Conservation (phyloP, 2,888 invertebrate species). For the Hyposoter dolosus region DNA sequence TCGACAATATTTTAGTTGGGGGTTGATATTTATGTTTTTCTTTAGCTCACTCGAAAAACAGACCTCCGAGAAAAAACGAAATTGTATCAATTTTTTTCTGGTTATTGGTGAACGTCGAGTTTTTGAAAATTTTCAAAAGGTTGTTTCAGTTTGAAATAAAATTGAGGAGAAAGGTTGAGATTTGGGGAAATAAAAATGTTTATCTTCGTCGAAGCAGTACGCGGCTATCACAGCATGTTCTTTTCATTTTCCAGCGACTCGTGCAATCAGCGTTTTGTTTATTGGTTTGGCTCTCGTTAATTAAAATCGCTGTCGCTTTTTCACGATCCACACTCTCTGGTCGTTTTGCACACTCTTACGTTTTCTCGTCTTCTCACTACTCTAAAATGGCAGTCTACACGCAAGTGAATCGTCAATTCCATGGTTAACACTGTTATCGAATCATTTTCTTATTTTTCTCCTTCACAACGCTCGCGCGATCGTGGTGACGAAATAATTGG, state of each 20-base stretch:
- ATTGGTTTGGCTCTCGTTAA: conserved; percentile 25
- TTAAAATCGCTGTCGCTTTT: conserved; percentile 21
- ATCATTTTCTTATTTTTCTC: conserved; percentile 2
- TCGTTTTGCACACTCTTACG: conserved; percentile 24
- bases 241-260: conserved; percentile 60
- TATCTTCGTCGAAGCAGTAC: conserved; percentile 65
- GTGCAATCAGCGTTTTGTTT: background rate
- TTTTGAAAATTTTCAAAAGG: background rate
- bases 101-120: conserved; percentile 29
- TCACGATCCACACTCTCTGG: conserved; percentile 6
- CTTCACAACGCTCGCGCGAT: conserved; percentile 30
- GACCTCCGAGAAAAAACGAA: background rate
- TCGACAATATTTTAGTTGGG: background rate
- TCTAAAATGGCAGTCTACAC: conserved; percentile 64
- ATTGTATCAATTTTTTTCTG: background rate
- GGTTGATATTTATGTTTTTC: background rate
- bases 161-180: conserved; percentile 2
- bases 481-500: conserved; percentile 7
- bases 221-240: conserved; percentile 72
- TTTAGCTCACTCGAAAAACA: background rate
- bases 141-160: conserved; percentile 15
- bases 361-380: conserved; percentile 34
- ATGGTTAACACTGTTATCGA: conserved; percentile 12
- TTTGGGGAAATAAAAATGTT: conserved; percentile 9
- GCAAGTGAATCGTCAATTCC: conserved; percentile 52